These are phyloP conservation scores for Sylvicola cinctus DNA, from an alignment of 2,888 invertebrate genomes.

Conservation along the genomic window DNA sequence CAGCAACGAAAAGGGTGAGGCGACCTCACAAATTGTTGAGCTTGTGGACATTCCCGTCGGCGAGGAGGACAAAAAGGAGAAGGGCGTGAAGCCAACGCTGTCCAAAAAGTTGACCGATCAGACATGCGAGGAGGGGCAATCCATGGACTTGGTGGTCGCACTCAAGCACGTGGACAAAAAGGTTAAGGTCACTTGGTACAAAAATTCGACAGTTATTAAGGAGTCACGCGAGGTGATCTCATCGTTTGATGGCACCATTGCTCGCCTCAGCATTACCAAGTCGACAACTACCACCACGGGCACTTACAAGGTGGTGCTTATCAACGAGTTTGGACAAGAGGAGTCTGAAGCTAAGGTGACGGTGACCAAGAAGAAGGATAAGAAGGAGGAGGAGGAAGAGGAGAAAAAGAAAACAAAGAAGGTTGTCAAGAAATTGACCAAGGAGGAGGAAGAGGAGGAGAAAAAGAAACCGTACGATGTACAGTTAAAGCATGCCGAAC, in stretches of 20 bases:
- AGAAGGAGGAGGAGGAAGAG: constrained; percentile 26
- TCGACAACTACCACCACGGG: constrained; percentile 51
- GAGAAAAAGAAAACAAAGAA: constrained; percentile 25
- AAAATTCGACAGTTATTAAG: constrained; percentile 36
- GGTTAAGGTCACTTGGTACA: constrained; percentile 64
- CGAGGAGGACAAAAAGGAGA: constrained; percentile 38
- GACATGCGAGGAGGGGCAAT: constrained; percentile 48
- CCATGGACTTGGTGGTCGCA: constrained; percentile 55
- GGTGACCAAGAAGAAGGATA: constrained; percentile 36
- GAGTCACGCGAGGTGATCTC: constrained; percentile 50
- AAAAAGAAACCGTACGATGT: constrained; percentile 30
- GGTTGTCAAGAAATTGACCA: constrained; percentile 30
- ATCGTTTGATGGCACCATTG: constrained; percentile 64
- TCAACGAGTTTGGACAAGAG: constrained; percentile 80
- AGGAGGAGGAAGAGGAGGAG: constrained; percentile 27
- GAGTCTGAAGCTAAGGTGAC: constrained; percentile 71
- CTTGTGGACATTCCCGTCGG: constrained; percentile 63
- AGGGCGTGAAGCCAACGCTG: constrained; percentile 64
- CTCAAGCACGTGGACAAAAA: constrained; percentile 58
- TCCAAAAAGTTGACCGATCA: constrained; percentile 52
- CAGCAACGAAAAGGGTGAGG: constrained; percentile 84
- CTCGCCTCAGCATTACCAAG: constrained; percentile 55
- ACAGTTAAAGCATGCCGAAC: constrained; percentile 17
- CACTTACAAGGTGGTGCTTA: constrained; percentile 66
- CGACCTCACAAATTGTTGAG: constrained; percentile 71